Evolutionary conservation across 2,888 invertebrate species (phyloP).

Genomic region (Anoncus sp.): DNA sequence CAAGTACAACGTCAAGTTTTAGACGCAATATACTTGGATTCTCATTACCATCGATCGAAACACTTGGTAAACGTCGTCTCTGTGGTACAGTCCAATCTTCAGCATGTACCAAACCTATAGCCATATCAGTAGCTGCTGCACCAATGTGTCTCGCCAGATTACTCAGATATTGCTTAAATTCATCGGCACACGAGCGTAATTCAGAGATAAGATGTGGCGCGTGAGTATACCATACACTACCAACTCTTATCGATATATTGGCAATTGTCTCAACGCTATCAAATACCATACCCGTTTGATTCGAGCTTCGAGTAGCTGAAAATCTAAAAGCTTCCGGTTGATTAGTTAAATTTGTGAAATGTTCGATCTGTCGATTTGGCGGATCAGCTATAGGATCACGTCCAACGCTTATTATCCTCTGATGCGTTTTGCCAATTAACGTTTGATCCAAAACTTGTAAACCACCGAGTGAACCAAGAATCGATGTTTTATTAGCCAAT

Average conservation of each 20-base stretch:
- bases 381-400: constrained; percentile 88
- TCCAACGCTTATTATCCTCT: constrained; percentile 94
- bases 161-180: constrained; percentile 95
- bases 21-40: constrained; percentile 70
- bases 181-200: constrained; percentile 93
- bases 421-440: constrained; percentile 92
- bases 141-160: constrained; percentile 94
- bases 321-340: constrained; percentile 85
- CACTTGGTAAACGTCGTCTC: constrained; percentile 83
- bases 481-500: constrained; percentile 86
- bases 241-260: constrained; percentile 81
- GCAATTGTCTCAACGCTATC: constrained; percentile 73
- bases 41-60: constrained; percentile 83
- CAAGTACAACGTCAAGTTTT: constrained; percentile 91
- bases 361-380: constrained; percentile 75
- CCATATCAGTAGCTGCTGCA: constrained; percentile 97
- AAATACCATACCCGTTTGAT: constrained; percentile 65
- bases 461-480: constrained; percentile 96
- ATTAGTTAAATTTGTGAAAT: constrained; percentile 78
- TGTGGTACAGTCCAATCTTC: constrained; percentile 84
- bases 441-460: constrained; percentile 96
- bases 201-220: constrained; percentile 94
- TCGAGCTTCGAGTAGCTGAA: constrained; percentile 81
- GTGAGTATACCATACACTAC: constrained; percentile 94
- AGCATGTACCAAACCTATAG: constrained; percentile 93